Conservation (phyloP, 1,140 invertebrate genomes). For the Branchinecta lynchi region DNA sequence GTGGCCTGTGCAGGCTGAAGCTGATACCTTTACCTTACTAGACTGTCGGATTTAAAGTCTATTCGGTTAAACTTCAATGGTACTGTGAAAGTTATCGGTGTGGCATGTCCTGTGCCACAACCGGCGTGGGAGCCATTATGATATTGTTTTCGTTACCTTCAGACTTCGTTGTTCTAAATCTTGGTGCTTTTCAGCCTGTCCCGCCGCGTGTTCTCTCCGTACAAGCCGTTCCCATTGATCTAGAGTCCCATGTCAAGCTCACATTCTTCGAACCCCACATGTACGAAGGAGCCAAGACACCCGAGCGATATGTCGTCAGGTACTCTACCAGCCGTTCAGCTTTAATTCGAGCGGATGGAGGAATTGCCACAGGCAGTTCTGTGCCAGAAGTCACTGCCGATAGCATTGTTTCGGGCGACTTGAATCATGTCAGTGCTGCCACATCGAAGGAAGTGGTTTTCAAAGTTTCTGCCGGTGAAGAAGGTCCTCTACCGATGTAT, state of each 20-base stretch:
- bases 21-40: too few species aligned
- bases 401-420: not conserved
- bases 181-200: not conserved
- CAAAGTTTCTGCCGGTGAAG: not conserved
- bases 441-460: not conserved
- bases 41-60: too few species aligned
- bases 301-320: not conserved
- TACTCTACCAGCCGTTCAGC: not conserved
- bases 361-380: not conserved
- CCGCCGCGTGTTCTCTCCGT: not conserved
- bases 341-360: not conserved
- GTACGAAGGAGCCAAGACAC: not conserved
- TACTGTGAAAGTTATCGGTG: too few species aligned
- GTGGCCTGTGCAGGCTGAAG: too few species aligned
- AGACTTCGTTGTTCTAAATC: too few species aligned
- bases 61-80: too few species aligned
- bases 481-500: not conserved
- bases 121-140: too few species aligned
- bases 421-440: not conserved
- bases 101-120: too few species aligned
- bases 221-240: not conserved
- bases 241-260: not conserved
- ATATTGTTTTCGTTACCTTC: too few species aligned
- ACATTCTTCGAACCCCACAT: not conserved
- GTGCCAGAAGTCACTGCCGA: not conserved